Base-by-base conservation (phyloP, 1,140 invertebrate genomes). In the Apis laboriosa region DNA sequence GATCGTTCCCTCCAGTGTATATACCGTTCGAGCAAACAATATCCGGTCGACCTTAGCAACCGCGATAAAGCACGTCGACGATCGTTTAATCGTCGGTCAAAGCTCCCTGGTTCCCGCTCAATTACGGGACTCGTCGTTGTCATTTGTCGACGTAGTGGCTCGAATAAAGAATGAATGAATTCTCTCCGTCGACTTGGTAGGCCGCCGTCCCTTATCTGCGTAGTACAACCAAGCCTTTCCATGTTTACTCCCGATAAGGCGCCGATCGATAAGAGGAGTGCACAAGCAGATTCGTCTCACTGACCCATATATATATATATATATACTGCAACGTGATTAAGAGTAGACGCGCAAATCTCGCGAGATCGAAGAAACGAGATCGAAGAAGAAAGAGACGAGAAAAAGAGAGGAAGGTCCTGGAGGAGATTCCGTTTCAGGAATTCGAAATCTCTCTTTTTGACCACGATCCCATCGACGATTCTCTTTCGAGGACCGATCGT, bases 201-300 rank as follows among this genome's bases (percentile, higher is more conserved):
- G 68, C 74, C 72, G 68, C 74, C 72, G 51, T 82, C 61, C 78
- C 78, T 89, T 89, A 88, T 89, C 87, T 76, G 9, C n/a, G 51
- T 89, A 89, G 87, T 89, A 89, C 87, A 83, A 86, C 82, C 72
- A 83, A 86, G 76, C 60, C 60, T 81, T 85, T 81, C 85, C 71
- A 24, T 89, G 83, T 89, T 89, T 85, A 87, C 76, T 67, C 66
- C 21, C 77, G 84, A 90, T 90, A 90, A 91, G 66, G 15, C 53
- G n/a, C n/a, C 79, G 85, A 90, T 90, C 85, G 90, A 91, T 90
- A 86, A 87, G 55, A 43, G 28, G 74, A 56, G 61, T 70, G 74
- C 67, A 76, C 71, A 11, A 64, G 74, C 55, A 61, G 70, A 85
- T 84, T 43, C 72, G 88, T 51, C 84, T 79, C 77, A 76, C 64